Evolutionary conservation across 2,113 vertebrate species (phyloP), one percentile per base, ranked within the genome.

Genomic region (Sorex araneus): DNA sequence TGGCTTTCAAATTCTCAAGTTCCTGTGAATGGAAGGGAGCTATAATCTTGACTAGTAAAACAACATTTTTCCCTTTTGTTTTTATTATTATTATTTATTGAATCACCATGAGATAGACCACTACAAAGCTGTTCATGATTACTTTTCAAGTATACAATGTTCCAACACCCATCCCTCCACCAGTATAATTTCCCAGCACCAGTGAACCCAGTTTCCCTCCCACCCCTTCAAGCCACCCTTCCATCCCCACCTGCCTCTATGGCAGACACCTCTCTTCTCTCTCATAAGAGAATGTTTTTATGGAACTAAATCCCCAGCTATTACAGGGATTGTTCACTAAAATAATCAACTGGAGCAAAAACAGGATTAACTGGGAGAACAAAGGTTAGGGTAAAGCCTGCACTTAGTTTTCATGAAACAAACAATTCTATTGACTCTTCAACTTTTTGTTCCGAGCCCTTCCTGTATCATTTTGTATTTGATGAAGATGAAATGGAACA

Each of bases 271-370:
- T 40, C 40, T 40, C 40, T 40, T 40, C 40, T 40, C 40, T 40
- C 40, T 40, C 40, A 40, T 40, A 40, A 94, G 70, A 19, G 0
- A 96, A 96, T 95, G 91, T 96, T 95, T 95, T 96, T 90, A 89
- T 91, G 40, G 93, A 97, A 60, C 57, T 60, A 60, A 96, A 97
- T 97, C 94, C 96, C 96, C 94, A 97, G 90, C 50, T 54, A 30
- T 89, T 89, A 75, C 73, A 90, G 71, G 90, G 89, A 92, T 67
- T 76, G 25, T 21, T 87, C 80, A 84, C 36, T 23, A 88, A 91
- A 84, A 95, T 81, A 97, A 97, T 96, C 95, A 95, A 97, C 93
- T 75, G 84, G 89, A 95, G 71, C 70, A 95, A 93, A 95, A 73
- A 89, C 50, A 83, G 90, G 84, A 94, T 95, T 95, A 93, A 76